Percentiles rank a stretch among this genome's conserved stretches.
These are phyloP conservation scores for Rhyzopertha dominica DNA, from an alignment of 1,140 invertebrate genomes.

Conservation along the genomic window DNA sequence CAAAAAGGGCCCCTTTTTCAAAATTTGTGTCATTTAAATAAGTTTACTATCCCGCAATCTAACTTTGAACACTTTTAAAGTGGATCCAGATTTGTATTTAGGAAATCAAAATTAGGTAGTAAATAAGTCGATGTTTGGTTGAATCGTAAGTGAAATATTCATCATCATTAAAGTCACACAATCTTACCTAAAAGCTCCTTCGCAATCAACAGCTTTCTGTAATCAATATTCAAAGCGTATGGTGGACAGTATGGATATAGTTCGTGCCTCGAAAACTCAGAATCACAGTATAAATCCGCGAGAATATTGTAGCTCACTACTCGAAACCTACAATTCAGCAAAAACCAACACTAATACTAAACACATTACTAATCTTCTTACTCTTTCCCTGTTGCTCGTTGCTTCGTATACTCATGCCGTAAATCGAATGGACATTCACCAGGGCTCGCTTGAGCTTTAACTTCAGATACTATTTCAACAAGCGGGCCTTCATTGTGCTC, in stretches of 20 bases:
- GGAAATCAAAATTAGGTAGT: too few relatives aligned
- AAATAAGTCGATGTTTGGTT: too few relatives aligned
- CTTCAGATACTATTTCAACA: constrained; percentile 52
- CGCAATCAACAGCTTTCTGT: constrained; percentile 76
- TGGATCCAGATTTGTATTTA: too few relatives aligned
- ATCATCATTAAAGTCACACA: too few relatives aligned
- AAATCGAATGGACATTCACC: constrained; percentile 74
- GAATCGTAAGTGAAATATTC: too few relatives aligned
- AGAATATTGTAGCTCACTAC: constrained; percentile 85
- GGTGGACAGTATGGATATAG: constrained; percentile 77
- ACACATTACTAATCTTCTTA: constrained; percentile 17
- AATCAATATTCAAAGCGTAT: constrained; percentile 74
- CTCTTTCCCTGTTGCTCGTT: constrained; percentile 49
- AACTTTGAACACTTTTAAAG: too few relatives aligned
- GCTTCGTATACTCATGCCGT: constrained; percentile 65
- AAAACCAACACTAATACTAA: constrained; percentile 28
- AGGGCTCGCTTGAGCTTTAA: constrained; percentile 58
- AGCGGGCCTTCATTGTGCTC: constrained; percentile 51
- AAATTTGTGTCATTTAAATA: too few relatives aligned
- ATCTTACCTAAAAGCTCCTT: constrained; percentile 73
- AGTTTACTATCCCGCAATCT: too few relatives aligned
- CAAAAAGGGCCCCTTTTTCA: too few relatives aligned
- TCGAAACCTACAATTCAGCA: constrained; percentile 63
- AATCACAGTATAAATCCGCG: constrained; percentile 80
- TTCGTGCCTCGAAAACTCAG: too few relatives aligned